Base-by-base conservation (phyloP, 2,888 invertebrate genomes). In the Agriopis marginaria region DNA sequence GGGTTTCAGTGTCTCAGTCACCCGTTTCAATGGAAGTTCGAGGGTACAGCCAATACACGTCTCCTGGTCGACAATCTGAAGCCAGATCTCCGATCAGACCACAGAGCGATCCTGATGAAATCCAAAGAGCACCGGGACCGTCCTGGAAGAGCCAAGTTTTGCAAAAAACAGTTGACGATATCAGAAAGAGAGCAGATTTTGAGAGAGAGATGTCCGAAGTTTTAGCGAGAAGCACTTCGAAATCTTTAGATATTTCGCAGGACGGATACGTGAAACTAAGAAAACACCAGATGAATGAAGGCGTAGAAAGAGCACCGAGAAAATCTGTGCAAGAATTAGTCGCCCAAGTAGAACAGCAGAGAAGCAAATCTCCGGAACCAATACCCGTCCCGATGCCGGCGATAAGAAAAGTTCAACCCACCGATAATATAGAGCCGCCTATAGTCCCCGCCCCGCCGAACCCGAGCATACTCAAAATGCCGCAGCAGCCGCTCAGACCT, bases 291-390 rank as follows among this genome's bases (percentile, higher is more conserved):
- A 86, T 86, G 74, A 87, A 87, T 39, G 83, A 74, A 51, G 76
- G 76, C 51, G 77, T 86, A 32, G 88, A 86, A 61, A 89, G 89
- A 71, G 90, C 89, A 61, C 90, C 91, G 3, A 89, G 95, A 55
- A 95, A 93, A 75, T 95, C 95, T 0, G 96, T 96, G 0, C 96
- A 96, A 78, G 96, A 96, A 80, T 86, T 96, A 76, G 96, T 96
- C 39, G 96, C 96, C 1, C 94, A 95, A 81, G 95, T 96, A 10
- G 96, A 96, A 83, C 92, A 95, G 63, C 91, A 93, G 67, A 82
- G 91, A 82, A 80, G 90, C 80, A 81, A 83, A 78, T 89, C 91
- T 6, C 93, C 92, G 3, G 93, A 92, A 68, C 86, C 92, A 79
- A 73, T 89, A 77, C 81, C 82, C 14, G 50, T 54, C 11, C 70